Evolutionary conservation across 2,888 invertebrate species (phyloP).

Genomic region (Latrodectus elegans): DNA sequence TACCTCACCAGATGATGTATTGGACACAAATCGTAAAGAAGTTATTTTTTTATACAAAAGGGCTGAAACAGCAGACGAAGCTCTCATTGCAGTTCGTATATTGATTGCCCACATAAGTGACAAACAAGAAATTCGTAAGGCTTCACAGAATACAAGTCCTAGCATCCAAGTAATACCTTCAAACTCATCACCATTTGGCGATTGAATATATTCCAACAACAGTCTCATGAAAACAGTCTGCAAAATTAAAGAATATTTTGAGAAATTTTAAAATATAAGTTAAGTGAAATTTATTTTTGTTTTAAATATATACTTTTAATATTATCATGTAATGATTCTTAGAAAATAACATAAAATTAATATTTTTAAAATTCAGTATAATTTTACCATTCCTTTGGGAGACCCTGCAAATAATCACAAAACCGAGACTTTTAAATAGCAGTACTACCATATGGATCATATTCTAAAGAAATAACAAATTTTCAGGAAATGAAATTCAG

Average conservation of each 20-base stretch:
- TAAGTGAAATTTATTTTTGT: too few relatives aligned
- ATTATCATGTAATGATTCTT: too few relatives aligned
- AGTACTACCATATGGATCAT: too few relatives aligned
- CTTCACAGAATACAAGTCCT: conserved; percentile 76
- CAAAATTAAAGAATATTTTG: conserved; percentile 38
- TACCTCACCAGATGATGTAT: conserved; percentile 77
- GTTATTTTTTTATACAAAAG: conserved; percentile 76
- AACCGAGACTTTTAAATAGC: too few relatives aligned
- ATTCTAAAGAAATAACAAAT: too few relatives aligned
- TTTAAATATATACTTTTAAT: too few relatives aligned
- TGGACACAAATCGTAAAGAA: conserved; percentile 75
- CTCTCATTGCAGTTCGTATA: conserved; percentile 76
- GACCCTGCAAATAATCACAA: too few relatives aligned
- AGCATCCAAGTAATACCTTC: conserved; percentile 77
- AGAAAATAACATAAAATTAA: too few relatives aligned
- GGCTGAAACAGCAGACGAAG: conserved; percentile 72
- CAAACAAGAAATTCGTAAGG: conserved; percentile 76
- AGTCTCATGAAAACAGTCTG: conserved; percentile 77
- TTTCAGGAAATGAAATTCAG: too few relatives aligned
- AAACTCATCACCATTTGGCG: conserved; percentile 74
- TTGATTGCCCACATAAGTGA: conserved; percentile 78
- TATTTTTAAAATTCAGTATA: too few relatives aligned
- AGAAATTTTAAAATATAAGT: neutral
- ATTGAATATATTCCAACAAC: conserved; percentile 76
- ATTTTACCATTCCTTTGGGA: too few relatives aligned